Evolutionary conservation across 1,140 invertebrate species (phyloP).

Genomic region (Formica exsecta): DNA sequence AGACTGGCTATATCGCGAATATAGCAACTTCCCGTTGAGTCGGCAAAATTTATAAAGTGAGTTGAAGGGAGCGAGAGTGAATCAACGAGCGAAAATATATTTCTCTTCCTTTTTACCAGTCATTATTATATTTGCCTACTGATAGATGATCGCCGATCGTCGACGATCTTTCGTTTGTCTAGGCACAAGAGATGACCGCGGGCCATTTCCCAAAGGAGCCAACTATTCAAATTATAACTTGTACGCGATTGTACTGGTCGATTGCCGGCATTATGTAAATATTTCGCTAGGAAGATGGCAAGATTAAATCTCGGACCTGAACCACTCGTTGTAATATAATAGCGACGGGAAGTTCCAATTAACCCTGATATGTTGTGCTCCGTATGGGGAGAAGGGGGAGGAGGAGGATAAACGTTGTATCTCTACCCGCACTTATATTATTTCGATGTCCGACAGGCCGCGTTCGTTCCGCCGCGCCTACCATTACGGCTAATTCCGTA

Average conservation of each 20-base stretch:
- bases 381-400: not conserved
- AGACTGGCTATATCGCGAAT: not conserved
- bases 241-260: slow-evolving; percentile 62
- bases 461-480: slow-evolving; percentile 4
- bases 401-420: not conserved
- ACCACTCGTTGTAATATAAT: slow-evolving; percentile 65
- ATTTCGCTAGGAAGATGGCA: slow-evolving; percentile 68
- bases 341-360: slow-evolving; percentile 66
- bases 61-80: slow-evolving; percentile 9
- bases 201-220: slow-evolving; percentile 50
- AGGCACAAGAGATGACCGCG: slow-evolving; percentile 20
- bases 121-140: slow-evolving; percentile 18
- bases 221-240: slow-evolving; percentile 61
- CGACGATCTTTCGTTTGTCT: slow-evolving; percentile 44
- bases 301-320: slow-evolving; percentile 51
- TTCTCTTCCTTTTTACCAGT: not conserved
- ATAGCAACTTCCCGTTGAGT: not conserved
- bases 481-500: slow-evolving; percentile 61
- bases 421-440: slow-evolving; percentile 35
- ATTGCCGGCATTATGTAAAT: slow-evolving; percentile 74
- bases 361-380: slow-evolving; percentile 31
- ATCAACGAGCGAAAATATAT: not conserved
- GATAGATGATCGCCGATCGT: not conserved
- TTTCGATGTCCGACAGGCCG: slow-evolving; percentile 26
- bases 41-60: not conserved